phyloP scores from a whole-genome alignment of 2,888 invertebrate species.

The Amiota mariae region DNA sequence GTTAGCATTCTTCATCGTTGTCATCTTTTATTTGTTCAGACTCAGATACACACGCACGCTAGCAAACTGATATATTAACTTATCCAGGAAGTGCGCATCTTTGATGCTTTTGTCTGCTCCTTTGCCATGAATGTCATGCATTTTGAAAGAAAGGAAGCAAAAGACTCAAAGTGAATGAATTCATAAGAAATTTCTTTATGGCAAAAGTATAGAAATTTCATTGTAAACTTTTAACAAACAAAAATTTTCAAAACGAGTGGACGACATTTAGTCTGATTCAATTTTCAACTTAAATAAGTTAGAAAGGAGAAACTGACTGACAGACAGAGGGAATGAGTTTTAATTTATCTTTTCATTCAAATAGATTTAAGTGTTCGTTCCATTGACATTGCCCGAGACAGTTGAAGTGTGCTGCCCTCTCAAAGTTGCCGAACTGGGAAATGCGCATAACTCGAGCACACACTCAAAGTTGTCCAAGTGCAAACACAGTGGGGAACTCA shows the following conservation, averaged over 20 bases:
- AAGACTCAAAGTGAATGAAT: neutral
- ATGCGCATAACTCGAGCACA: slow-evolving; percentile 26
- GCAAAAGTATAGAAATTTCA: no score
- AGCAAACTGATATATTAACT: neutral
- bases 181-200: neutral
- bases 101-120: slow-evolving; percentile 4
- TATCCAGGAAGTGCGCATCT: slow-evolving; percentile 6
- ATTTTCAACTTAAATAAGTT: no score
- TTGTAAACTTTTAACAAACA: no score
- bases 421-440: slow-evolving; percentile 1
- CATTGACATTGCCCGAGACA: no score
- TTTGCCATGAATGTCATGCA: neutral
- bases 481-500: neutral
- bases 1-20: neutral
- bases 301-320: no score
- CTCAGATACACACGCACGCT: neutral
- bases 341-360: no score
- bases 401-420: no score
- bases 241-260: no score
- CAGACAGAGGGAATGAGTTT: no score
- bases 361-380: no score
- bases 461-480: slow-evolving; percentile 13
- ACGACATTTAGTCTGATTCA: no score
- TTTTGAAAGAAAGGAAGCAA: neutral
- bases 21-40: neutral